These are phyloP conservation scores for Melipona beecheii DNA, from an alignment of 2,888 invertebrate genomes.

Conservation along the genomic window DNA sequence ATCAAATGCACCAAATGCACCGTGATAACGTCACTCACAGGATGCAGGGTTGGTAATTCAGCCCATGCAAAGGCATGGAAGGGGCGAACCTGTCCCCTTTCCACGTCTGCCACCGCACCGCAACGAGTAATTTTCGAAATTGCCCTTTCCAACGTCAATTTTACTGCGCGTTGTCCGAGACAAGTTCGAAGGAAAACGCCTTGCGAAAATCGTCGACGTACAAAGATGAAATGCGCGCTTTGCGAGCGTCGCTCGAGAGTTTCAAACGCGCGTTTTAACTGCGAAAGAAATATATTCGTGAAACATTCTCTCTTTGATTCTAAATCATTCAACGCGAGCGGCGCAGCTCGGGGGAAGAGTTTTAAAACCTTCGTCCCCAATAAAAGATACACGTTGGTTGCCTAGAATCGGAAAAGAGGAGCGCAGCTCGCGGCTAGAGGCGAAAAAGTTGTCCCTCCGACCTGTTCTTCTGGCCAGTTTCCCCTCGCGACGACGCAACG, in stretches of 20 bases:
- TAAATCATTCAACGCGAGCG: background rate
- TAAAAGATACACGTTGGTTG: background rate
- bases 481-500: background rate
- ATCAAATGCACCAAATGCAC: slow-evolving; percentile 72
- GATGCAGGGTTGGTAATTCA: slow-evolving; percentile 71
- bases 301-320: background rate
- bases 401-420: background rate
- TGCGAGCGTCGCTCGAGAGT: background rate
- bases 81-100: slow-evolving; percentile 39
- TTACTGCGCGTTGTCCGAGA: slow-evolving; percentile 15
- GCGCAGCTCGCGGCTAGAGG: background rate
- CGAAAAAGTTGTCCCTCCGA: background rate
- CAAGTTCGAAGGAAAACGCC: background rate
- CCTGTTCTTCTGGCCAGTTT: background rate
- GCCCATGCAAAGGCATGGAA: slow-evolving; percentile 46
- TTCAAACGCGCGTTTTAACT: background rate
- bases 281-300: background rate
- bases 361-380: background rate
- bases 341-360: background rate
- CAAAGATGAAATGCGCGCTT: background rate
- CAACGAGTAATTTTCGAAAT: slow-evolving; percentile 69
- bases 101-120: slow-evolving; percentile 34
- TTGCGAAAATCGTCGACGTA: background rate
- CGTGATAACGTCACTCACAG: slow-evolving; percentile 79
- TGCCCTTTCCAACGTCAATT: slow-evolving; percentile 62